Evolutionary conservation across 2,888 invertebrate genomes (phyloP).

Genomic region (Steinernema scapterisci): DNA sequence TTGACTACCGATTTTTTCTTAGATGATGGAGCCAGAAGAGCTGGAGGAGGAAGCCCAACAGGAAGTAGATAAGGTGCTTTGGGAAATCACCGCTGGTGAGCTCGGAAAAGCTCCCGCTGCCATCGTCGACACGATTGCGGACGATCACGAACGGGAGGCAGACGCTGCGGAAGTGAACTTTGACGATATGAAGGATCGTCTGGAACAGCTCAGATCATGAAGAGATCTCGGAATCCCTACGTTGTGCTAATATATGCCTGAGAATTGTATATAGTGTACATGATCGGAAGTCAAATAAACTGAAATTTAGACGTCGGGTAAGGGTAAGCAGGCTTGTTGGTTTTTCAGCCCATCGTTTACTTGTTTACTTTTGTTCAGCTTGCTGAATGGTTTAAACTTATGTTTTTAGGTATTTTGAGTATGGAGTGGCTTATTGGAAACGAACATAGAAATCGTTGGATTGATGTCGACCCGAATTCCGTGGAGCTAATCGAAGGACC

Average conservation of each 20-base stretch:
- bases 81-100: constrained; percentile 65
- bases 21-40: constrained; percentile 79
- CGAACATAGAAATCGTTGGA: constrained; percentile 36
- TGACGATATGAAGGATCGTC: constrained; percentile 28
- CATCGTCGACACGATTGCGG: constrained; percentile 47
- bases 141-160: constrained; percentile 22
- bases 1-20: too few relatives aligned
- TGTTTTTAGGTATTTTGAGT: background rate
- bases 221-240: background rate
- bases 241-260: background rate
- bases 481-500: constrained; percentile 49
- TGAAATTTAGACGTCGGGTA: too few relatives aligned
- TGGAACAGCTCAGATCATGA: constrained; percentile 22
- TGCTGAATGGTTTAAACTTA: background rate
- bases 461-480: constrained; percentile 44
- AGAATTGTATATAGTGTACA: constrained; percentile 4
- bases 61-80: constrained; percentile 64
- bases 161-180: background rate
- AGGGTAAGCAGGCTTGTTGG: too few relatives aligned
- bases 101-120: constrained; percentile 63
- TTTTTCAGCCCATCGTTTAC: too few relatives aligned
- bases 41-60: constrained; percentile 87
- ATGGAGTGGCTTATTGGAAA: constrained; percentile 40
- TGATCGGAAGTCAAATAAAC: background rate
- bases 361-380: too few relatives aligned